Conservation (phyloP, 1,140 invertebrate species). For the Brachionus koreanus region DNA sequence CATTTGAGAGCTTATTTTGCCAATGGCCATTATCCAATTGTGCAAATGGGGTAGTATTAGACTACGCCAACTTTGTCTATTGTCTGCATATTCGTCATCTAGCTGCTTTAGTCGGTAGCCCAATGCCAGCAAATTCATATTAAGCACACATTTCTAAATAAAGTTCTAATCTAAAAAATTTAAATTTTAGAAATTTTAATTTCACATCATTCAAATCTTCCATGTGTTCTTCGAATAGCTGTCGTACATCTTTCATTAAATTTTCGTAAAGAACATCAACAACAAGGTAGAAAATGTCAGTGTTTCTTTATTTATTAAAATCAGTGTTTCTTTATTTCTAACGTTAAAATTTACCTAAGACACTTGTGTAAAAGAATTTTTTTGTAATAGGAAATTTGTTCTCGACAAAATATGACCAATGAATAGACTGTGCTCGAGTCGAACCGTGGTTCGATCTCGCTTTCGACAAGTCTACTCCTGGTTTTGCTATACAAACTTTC, state of each 20-base stretch:
- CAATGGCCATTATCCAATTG: constrained; percentile 25
- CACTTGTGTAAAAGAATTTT: neutral
- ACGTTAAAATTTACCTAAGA: neutral
- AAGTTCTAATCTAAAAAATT: no score
- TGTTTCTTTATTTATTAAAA: neutral
- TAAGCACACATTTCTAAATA: neutral
- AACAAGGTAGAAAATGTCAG: neutral
- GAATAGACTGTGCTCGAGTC: constrained; percentile 13
- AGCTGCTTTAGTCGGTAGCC: constrained; percentile 34
- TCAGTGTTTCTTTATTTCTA: neutral
- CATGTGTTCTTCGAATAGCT: constrained; percentile 1
- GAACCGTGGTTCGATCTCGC: neutral
- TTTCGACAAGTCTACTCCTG: neutral
- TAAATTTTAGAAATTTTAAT: neutral
- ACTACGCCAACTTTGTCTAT: constrained; percentile 16
- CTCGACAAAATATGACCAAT: constrained; percentile 4
- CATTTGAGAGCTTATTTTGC: constrained; percentile 24
- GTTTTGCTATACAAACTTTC: constrained; percentile 8
- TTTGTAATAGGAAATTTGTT: constrained; percentile 26
- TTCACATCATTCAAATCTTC: constrained; percentile 33
- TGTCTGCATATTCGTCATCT: neutral
- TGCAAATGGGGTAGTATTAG: constrained; percentile 8
- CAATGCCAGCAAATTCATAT: constrained; percentile 24
- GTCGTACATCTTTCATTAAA: constrained; percentile 20
- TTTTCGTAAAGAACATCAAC: neutral